A percentile compares a stretch with the other conserved stretches of the same genome.
Conservation (phyloP, 2,797 vertebrate species). For the Sarcoramphus papa region DNA sequence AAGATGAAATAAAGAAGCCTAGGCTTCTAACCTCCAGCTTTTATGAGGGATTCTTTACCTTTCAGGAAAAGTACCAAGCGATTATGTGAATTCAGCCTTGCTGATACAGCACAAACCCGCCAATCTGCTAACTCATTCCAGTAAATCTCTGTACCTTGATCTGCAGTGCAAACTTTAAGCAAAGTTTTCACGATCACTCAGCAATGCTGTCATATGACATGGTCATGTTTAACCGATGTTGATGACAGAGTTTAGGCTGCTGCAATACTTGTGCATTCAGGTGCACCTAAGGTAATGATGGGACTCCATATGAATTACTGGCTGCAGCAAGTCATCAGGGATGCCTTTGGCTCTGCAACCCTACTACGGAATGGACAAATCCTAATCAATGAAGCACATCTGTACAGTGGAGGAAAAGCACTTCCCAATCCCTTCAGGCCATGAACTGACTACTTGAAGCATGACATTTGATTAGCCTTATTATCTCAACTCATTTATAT, state of each 20-base stretch:
- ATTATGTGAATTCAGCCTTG: neutral
- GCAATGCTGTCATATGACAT: neutral
- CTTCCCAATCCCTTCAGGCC: neutral
- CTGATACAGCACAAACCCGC: neutral
- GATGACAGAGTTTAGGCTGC: neutral
- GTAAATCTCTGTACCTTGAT: neutral
- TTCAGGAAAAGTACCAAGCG: neutral
- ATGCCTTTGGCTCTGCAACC: neutral
- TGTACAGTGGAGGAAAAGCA: neutral
- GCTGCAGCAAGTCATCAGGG: neutral
- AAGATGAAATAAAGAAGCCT: neutral
- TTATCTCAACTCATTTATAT: conserved; percentile 46
- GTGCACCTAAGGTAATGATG: neutral
- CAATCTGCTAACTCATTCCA: neutral
- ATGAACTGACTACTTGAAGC: conserved; percentile 25
- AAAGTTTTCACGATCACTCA: neutral
- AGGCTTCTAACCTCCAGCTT: neutral
- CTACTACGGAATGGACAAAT: neutral
- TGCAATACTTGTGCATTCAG: neutral
- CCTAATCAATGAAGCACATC: conserved; percentile 41
- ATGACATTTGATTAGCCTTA: conserved; percentile 52
- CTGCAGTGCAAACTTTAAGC: neutral
- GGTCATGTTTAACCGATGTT: neutral
- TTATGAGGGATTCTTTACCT: neutral
- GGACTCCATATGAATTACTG: neutral